phyloP scores from a whole-genome alignment of 2,797 vertebrate species.

The Pteropus rufus region DNA sequence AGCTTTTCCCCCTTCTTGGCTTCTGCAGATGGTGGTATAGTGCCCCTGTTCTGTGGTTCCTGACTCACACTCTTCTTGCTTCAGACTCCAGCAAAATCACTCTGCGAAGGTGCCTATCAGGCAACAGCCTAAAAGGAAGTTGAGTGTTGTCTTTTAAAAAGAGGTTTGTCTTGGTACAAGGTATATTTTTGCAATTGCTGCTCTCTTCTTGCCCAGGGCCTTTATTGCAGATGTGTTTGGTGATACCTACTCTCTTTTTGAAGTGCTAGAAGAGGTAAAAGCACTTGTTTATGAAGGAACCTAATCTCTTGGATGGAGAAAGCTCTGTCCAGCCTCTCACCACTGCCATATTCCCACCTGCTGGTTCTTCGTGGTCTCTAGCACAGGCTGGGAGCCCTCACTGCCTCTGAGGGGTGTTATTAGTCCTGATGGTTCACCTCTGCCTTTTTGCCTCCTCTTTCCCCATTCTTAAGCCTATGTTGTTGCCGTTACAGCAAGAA shows the following conservation, averaged over 20 bases:
- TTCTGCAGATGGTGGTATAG: slow-evolving; percentile 56
- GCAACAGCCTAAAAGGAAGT: slow-evolving; percentile 42
- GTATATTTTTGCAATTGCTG: background rate
- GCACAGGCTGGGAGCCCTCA: slow-evolving; percentile 57
- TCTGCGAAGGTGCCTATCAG: slow-evolving; percentile 39
- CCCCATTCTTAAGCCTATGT: slow-evolving; percentile 22
- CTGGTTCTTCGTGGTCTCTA: slow-evolving; percentile 1
- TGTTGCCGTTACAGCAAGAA: slow-evolving; percentile 27
- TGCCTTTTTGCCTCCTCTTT: background rate
- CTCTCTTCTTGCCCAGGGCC: background rate
- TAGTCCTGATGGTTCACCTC: background rate
- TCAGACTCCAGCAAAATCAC: slow-evolving; percentile 44
- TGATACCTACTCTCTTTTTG: background rate
- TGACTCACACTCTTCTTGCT: slow-evolving; percentile 49
- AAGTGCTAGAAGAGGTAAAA: slow-evolving; percentile 52
- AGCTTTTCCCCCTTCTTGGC: slow-evolving; percentile 58
- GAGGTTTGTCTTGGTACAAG: background rate
- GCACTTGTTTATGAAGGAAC: slow-evolving; percentile 30
- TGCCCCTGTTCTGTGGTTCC: slow-evolving; percentile 36
- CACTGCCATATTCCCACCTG: slow-evolving; percentile 70
- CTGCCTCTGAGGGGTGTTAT: slow-evolving; percentile 53
- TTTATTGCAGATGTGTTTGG: background rate
- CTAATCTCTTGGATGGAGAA: background rate
- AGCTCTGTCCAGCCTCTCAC: slow-evolving; percentile 51
- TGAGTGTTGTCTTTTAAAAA: slow-evolving; percentile 12